Evolutionary conservation across 2,797 vertebrate species (phyloP).

Genomic region (Chanos chanos): DNA sequence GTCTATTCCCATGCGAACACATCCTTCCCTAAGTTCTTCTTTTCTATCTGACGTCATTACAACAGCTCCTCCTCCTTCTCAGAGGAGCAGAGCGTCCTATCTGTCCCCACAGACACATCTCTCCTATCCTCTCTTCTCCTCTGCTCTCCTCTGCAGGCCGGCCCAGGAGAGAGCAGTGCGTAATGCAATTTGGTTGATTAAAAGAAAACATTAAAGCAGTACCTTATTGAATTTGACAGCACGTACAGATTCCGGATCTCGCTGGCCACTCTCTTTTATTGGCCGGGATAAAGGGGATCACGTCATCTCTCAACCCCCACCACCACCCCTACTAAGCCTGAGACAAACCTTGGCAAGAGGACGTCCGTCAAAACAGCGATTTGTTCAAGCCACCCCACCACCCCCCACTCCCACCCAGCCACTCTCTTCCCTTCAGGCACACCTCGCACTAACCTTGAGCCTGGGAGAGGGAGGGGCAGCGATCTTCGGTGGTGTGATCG

Average conservation of each 20-base stretch:
- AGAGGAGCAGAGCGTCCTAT: constrained; percentile 28
- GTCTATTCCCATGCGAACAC: no score
- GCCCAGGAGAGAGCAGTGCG: constrained; percentile 57
- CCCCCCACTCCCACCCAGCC: constrained; percentile 31
- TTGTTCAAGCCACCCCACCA: constrained; percentile 60
- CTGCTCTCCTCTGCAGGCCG: constrained; percentile 1
- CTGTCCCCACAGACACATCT: constrained; percentile 17
- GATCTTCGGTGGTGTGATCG: constrained; percentile 48
- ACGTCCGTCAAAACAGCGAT: constrained; percentile 67
- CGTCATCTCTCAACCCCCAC: constrained; percentile 66
- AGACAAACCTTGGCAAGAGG: constrained; percentile 74
- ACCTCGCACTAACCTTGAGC: constrained; percentile 65
- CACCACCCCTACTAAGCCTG: constrained; percentile 43
- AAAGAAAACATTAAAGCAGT: constrained; percentile 84
- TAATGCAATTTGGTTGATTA: constrained; percentile 88
- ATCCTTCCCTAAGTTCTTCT: constrained; percentile 20
- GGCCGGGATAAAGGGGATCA: constrained; percentile 75
- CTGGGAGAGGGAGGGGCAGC: constrained; percentile 32
- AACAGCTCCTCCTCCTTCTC: constrained; percentile 1
- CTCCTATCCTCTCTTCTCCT: background rate
- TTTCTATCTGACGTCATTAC: constrained; percentile 5
- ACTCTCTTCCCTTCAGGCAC: constrained; percentile 46
- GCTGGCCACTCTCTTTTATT: constrained; percentile 81
- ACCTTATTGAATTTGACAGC: constrained; percentile 84
- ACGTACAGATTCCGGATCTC: constrained; percentile 76